Conservation (phyloP, 2,113 vertebrate genomes). For the Lycaon pictus region DNA sequence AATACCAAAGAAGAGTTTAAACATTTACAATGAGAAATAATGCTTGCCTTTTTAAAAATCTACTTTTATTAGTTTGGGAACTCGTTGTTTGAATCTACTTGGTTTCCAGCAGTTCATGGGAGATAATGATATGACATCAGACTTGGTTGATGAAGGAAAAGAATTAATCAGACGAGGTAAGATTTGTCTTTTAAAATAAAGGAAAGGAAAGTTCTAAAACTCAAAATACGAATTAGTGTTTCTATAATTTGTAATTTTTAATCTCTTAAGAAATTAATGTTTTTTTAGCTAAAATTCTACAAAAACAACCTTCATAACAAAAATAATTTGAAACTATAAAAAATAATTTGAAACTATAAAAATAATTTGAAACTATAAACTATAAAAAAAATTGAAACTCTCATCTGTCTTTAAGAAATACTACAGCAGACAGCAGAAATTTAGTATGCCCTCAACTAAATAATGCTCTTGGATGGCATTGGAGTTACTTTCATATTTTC, state of each 20-base stretch:
- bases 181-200: slow-evolving; percentile 66
- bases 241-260: slow-evolving; percentile 41
- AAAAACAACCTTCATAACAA: neutral
- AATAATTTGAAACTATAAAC: no score
- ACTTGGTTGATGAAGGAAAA: slow-evolving; percentile 96
- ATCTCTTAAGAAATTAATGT: slow-evolving; percentile 22
- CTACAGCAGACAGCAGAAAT: neutral
- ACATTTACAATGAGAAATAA: slow-evolving; percentile 53
- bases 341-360: no score
- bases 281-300: slow-evolving; percentile 49
- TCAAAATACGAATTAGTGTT: slow-evolving; percentile 57
- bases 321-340: slow-evolving; percentile 53
- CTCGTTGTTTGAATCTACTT: slow-evolving; percentile 95
- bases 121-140: slow-evolving; percentile 94
- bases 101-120: slow-evolving; percentile 97
- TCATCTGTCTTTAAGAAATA: slow-evolving; percentile 56
- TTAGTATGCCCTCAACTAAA: neutral
- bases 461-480: neutral
- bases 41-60: slow-evolving; percentile 57
- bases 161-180: slow-evolving; percentile 95
- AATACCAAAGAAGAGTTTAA: slow-evolving; percentile 3
- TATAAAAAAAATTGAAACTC: no score
- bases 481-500: slow-evolving; percentile 45
- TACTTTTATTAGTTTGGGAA: slow-evolving; percentile 91
- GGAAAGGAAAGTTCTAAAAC: neutral